Conservation (phyloP, 2,113 vertebrate genomes). For the Psephotus haematonotus region DNA sequence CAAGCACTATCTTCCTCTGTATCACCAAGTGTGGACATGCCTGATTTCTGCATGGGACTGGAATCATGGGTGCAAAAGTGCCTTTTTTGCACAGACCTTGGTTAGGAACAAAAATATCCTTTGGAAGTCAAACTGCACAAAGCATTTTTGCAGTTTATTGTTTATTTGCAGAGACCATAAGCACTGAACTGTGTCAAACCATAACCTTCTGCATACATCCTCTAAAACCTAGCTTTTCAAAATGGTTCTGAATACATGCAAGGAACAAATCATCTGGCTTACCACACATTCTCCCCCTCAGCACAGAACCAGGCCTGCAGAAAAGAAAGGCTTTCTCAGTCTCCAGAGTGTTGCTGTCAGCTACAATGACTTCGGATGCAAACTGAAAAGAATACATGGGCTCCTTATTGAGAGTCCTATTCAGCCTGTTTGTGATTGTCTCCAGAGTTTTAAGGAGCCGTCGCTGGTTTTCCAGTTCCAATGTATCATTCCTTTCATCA, state of each 20-base stretch:
- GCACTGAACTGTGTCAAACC: slow-evolving; percentile 6
- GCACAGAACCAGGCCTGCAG: slow-evolving; percentile 92
- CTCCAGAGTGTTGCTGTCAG: slow-evolving; percentile 92
- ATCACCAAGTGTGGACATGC: neutral
- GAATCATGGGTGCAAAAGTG: neutral
- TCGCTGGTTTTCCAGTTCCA: slow-evolving; percentile 90
- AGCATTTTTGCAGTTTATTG: slow-evolving; percentile 29
- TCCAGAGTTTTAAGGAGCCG: slow-evolving; percentile 91
- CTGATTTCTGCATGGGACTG: neutral
- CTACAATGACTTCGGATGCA: slow-evolving; percentile 88
- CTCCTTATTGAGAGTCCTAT: slow-evolving; percentile 87
- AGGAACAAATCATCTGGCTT: slow-evolving; percentile 61
- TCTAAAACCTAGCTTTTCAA: neutral
- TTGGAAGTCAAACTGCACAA: neutral
- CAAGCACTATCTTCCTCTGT: neutral
- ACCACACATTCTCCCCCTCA: slow-evolving; percentile 96
- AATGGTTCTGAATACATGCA: neutral
- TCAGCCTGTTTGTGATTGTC: slow-evolving; percentile 89
- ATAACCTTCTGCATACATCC: neutral
- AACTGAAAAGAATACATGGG: slow-evolving; percentile 90
- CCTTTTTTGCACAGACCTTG: neutral
- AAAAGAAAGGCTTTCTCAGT: slow-evolving; percentile 87
- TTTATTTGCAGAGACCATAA: neutral
- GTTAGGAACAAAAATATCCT: slow-evolving; percentile 24
- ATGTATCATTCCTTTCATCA: slow-evolving; percentile 89